phyloP scores from a whole-genome alignment of 2,113 vertebrate genomes.

The Tetrao urogallus region DNA sequence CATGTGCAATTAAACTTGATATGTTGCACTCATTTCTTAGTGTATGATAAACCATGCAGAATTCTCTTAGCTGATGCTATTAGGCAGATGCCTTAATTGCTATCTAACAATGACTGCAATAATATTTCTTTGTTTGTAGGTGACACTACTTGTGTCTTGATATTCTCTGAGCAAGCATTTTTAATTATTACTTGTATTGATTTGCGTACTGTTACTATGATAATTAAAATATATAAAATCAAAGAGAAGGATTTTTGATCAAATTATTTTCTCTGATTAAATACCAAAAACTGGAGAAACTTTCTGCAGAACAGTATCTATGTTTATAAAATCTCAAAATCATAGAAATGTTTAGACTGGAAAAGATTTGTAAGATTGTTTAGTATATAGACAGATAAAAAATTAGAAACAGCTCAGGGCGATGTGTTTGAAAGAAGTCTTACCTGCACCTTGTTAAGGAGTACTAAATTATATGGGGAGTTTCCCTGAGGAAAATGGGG shows the following conservation, averaged over 20 bases:
- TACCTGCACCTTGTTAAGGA: background rate
- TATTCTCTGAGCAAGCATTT: background rate
- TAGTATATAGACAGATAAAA: background rate
- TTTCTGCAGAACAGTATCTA: background rate
- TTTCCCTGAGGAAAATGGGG: background rate
- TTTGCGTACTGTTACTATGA: background rate
- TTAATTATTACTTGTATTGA: background rate
- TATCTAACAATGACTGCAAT: slow-evolving; percentile 14
- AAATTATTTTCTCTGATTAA: background rate
- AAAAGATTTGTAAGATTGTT: background rate
- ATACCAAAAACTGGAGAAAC: background rate
- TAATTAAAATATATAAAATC: background rate
- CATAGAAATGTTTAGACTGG: background rate
- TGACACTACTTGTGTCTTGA: background rate
- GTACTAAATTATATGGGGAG: background rate
- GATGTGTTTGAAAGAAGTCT: background rate
- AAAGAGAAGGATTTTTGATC: background rate
- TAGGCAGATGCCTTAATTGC: slow-evolving; percentile 14
- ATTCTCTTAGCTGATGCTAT: slow-evolving; percentile 7
- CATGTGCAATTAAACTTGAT: background rate
- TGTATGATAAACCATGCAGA: background rate
- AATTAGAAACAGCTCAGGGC: background rate
- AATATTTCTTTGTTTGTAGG: background rate
- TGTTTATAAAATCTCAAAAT: background rate
- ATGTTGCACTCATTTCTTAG: background rate